phyloP scores from a whole-genome alignment of 2,888 invertebrate species.

The Calliphora vomitoria region DNA sequence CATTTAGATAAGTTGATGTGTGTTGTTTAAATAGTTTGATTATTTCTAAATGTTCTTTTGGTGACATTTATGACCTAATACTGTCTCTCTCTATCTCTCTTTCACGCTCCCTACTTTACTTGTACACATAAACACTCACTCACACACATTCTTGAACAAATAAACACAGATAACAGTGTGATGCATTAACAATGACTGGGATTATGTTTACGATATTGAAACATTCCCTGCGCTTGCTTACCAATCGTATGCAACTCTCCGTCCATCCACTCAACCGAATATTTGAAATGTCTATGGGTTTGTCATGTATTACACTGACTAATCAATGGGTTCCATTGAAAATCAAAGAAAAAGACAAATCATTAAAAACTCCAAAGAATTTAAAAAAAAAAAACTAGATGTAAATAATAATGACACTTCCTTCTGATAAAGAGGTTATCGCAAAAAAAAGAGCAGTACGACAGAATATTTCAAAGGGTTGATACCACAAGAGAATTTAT shows the following conservation, averaged over 20 bases:
- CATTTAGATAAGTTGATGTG: constrained; percentile 44
- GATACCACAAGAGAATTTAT: background rate
- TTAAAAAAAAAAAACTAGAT: constrained; percentile 2
- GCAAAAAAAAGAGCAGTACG: constrained; percentile 41
- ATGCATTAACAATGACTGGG: constrained; percentile 45
- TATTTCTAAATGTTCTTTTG: constrained; percentile 37
- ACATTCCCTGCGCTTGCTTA: constrained; percentile 12
- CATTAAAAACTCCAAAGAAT: constrained; percentile 7
- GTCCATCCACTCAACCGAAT: constrained; percentile 36
- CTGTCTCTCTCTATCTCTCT: background rate
- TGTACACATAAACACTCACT: too few species aligned
- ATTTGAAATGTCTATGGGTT: constrained; percentile 27
- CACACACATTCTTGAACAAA: background rate
- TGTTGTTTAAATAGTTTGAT: constrained; percentile 31
- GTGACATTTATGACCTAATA: constrained; percentile 38
- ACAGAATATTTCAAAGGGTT: constrained; percentile 16
- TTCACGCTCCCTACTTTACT: background rate
- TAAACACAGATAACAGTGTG: constrained; percentile 39
- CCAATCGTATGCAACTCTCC: background rate
- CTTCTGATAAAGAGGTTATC: constrained; percentile 71
- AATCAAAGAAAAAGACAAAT: constrained; percentile 22
- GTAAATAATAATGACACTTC: constrained; percentile 44
- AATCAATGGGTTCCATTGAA: constrained; percentile 69
- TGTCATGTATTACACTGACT: background rate
- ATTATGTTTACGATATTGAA: constrained; percentile 58